Percentiles rank a stretch among this genome's conserved stretches.
Evolutionary conservation across 2,797 vertebrate species (phyloP).

Genomic region (Cirrhinus mrigala): DNA sequence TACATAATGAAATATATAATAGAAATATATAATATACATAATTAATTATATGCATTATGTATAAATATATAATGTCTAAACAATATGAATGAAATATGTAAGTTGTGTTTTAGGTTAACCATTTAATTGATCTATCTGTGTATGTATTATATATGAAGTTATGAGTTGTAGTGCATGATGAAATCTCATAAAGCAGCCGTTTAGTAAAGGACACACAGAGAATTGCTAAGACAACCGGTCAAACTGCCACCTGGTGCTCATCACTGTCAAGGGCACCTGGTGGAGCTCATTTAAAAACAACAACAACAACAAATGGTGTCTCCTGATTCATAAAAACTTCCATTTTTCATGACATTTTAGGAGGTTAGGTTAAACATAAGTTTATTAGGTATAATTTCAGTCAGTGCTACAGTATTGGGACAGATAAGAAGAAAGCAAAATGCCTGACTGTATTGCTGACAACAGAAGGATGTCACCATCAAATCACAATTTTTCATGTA

Average conservation of each 20-base stretch:
- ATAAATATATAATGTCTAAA: background rate
- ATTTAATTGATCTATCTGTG: background rate
- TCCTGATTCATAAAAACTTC: background rate
- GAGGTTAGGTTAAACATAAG: background rate
- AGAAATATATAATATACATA: background rate
- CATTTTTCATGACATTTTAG: background rate
- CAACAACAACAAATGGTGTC: background rate
- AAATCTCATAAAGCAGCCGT: background rate
- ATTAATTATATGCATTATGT: background rate
- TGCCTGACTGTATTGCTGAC: background rate
- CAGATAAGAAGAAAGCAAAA: background rate
- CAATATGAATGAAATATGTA: background rate
- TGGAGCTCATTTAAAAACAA: background rate
- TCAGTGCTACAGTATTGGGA: background rate
- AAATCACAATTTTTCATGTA: constrained; percentile 30
- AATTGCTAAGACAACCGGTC: constrained; percentile 27
- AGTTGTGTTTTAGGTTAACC: background rate
- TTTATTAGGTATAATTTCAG: background rate
- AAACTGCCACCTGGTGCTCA: constrained; percentile 28
- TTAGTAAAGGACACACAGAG: background rate
- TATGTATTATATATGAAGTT: background rate
- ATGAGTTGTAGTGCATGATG: background rate
- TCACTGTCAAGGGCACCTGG: constrained; percentile 24
- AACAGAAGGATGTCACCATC: constrained; percentile 15
- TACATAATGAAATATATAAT: background rate